A percentile compares a stretch with the other conserved stretches of the same genome.
Evolutionary conservation across 2,888 invertebrate species (phyloP).

Genomic region (Patella ulyssiponensis): DNA sequence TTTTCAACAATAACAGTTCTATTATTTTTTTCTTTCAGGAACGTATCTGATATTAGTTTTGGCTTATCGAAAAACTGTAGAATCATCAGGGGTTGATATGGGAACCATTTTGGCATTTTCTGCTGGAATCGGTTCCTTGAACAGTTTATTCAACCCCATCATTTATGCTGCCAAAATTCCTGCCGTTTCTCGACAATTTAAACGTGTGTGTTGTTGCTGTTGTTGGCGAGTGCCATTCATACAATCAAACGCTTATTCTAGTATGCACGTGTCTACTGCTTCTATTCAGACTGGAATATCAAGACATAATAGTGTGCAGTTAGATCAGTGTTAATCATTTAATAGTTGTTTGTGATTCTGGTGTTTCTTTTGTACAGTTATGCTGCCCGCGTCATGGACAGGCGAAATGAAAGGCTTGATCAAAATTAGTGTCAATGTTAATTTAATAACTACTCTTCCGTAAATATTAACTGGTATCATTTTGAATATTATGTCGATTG

Average conservation of each 20-base stretch:
- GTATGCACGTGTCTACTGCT: not conserved
- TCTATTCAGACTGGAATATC: conserved; percentile 4
- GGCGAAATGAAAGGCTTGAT: no score
- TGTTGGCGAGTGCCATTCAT: not conserved
- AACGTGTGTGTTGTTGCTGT: conserved; percentile 32
- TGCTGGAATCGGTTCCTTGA: conserved; percentile 42
- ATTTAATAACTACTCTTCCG: no score
- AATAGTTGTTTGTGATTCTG: no score
- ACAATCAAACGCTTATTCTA: not conserved
- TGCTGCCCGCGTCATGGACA: no score
- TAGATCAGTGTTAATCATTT: no score
- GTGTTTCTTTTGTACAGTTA: no score
- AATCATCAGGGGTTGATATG: conserved; percentile 19
- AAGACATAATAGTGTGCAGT: not conserved
- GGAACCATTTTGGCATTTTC: conserved; percentile 41
- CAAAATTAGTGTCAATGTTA: no score
- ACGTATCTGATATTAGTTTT: conserved; percentile 18
- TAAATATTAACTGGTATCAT: no score
- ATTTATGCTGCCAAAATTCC: conserved; percentile 50
- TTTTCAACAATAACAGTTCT: no score
- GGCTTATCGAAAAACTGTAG: conserved; percentile 10
- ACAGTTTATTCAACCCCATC: conserved; percentile 52
- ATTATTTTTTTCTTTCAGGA: conserved; percentile 11
- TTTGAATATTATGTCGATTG: no score
- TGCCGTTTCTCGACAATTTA: conserved; percentile 39